phyloP scores from a whole-genome alignment of 2,113 vertebrate species.

The Phrynosoma blainvillii region DNA sequence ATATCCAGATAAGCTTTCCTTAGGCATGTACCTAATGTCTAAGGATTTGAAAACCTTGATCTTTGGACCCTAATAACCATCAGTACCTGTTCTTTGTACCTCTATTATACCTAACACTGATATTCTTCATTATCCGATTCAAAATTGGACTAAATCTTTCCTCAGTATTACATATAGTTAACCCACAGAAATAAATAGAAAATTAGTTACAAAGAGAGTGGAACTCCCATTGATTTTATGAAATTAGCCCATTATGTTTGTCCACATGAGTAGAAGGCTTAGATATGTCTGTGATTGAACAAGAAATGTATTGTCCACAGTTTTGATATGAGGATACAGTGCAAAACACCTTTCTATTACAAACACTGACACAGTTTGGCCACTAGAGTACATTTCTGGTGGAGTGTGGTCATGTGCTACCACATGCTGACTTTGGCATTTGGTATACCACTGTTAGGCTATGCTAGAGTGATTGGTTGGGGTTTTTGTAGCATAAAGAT shows the following conservation, averaged over 20 bases:
- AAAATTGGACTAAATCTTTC: neutral
- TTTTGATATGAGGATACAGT: neutral
- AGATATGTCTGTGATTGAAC: neutral
- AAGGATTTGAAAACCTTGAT: neutral
- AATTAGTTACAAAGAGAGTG: neutral
- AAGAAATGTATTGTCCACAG: neutral
- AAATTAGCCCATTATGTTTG: neutral
- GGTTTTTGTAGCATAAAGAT: neutral
- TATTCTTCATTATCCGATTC: neutral
- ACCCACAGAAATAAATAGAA: neutral
- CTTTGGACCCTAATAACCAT: neutral
- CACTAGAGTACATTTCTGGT: neutral
- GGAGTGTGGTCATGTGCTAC: neutral
- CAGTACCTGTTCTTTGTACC: neutral
- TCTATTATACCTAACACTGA: neutral
- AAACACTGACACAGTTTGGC: neutral
- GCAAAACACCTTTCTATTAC: neutral
- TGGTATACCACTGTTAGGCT: neutral
- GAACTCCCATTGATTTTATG: neutral
- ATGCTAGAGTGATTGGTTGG: neutral
- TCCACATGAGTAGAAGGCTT: neutral
- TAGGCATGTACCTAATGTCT: neutral
- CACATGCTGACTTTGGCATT: neutral
- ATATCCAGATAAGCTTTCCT: neutral
- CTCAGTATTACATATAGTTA: neutral